Conservation (phyloP, 2,888 invertebrate species). For the Synergus umbraculus region DNA sequence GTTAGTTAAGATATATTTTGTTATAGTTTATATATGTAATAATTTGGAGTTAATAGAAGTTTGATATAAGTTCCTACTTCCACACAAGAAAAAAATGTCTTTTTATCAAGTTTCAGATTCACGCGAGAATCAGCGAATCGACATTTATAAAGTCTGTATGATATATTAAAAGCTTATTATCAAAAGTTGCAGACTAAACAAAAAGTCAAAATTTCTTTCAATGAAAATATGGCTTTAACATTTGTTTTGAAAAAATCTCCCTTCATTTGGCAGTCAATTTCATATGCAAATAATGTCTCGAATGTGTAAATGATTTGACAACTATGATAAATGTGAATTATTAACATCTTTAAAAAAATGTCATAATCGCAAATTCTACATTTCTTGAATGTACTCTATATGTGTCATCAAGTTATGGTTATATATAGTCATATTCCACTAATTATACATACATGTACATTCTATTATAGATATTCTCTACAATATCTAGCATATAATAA, state of each 20-base stretch:
- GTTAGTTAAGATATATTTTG: too few relatives aligned
- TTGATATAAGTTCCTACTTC: too few relatives aligned
- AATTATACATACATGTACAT: not conserved
- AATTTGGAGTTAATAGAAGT: too few relatives aligned
- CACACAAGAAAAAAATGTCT: too few relatives aligned
- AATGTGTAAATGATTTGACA: not conserved
- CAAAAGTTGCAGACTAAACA: constrained; percentile 15
- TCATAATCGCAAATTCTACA: not conserved
- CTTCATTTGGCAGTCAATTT: not conserved
- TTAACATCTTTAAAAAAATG: not conserved
- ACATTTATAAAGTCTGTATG: not conserved
- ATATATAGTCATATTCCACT: constrained; percentile 6
- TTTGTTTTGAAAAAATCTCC: not conserved
- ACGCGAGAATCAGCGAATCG: not conserved
- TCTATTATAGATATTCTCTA: not conserved
- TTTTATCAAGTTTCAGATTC: not conserved
- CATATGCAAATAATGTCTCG: not conserved
- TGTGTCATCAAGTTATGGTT: not conserved
- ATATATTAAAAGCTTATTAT: not conserved
- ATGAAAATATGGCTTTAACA: not conserved
- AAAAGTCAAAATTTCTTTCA: not conserved
- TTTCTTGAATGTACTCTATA: constrained; percentile 2
- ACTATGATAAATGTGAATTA: not conserved
- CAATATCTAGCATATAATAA: too few relatives aligned
- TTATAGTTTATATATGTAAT: too few relatives aligned